Evolutionary conservation across 2,888 invertebrate genomes (phyloP), one percentile per base, ranked within the genome.

Genomic region (Dusona sp.): DNA sequence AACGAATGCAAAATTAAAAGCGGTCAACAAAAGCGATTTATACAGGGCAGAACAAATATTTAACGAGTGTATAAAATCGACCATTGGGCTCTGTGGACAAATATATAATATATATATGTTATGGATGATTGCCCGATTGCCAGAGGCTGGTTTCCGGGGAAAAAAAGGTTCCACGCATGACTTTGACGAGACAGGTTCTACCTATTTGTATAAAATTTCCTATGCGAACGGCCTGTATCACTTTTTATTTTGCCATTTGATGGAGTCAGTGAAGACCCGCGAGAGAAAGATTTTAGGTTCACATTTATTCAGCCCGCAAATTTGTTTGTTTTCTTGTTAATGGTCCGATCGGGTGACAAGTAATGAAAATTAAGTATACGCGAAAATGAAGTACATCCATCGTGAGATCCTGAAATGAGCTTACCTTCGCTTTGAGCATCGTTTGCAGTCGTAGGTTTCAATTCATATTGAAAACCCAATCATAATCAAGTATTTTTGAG

Each of bases 261-360:
- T 73, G 68, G 65, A 73, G 72, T 73, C 57, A 77, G 36, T n/a
- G 48, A 61, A 51, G 16, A 61, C 29, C 77, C 77, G 73, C 83
- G 22, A 48, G 73, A 67, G 77, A 29, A 84, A 80, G 51, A 61
- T 45, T 80, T 80, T 19, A 48, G 75, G 75, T 77, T 70, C 64
- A 38, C 57, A 75, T 86, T 84, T 80, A 83, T 84, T 80, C 78
- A 74, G n/a, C 67, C 67, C 67, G 61, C 73, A 67, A 33, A 68
- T 83, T 79, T 68, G 36, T 54, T 51, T 48, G 72, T 64, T 80
- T 11, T 84, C 48, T 68, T 22, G 61, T 61, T 67, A 36, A 36
- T 73, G 42, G 16, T 38, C 25, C n/a, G 64, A 45, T 33, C 54
- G 64, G 38, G 65, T 77, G 65, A 61, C 61, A 61, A 65, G 45